A percentile compares a stretch with the other conserved stretches of the same genome.
Evolutionary conservation across 2,888 invertebrate genomes (phyloP).

Genomic region (Aleiodes testaceus): DNA sequence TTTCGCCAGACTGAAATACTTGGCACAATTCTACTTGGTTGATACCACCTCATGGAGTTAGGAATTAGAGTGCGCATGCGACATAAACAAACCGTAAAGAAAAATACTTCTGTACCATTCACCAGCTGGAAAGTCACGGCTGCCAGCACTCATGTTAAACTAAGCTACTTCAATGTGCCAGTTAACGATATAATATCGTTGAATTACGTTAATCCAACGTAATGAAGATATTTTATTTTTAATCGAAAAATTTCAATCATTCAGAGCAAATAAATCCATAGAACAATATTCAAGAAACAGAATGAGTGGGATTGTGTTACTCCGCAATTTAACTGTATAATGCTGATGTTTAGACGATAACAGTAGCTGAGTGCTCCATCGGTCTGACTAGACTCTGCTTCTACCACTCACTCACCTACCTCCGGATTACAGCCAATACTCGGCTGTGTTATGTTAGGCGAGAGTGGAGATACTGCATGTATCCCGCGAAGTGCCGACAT

Average conservation of each 20-base stretch:
- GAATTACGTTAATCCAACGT: background rate
- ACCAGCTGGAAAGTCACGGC: slow-evolving; percentile 8
- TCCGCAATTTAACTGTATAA: slow-evolving; percentile 11
- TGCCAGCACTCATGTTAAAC: slow-evolving; percentile 6
- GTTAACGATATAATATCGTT: background rate
- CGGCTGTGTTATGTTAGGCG: background rate
- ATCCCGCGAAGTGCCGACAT: background rate
- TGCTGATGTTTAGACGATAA: background rate
- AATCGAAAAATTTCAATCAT: no score
- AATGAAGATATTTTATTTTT: no score
- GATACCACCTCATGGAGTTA: slow-evolving; percentile 46
- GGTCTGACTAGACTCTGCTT: slow-evolving; percentile 27
- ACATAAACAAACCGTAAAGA: slow-evolving; percentile 64
- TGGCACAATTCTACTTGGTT: slow-evolving; percentile 42
- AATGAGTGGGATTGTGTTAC: slow-evolving; percentile 1
- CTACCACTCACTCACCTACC: slow-evolving; percentile 9
- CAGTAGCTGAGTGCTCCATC: slow-evolving; percentile 6
- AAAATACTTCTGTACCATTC: slow-evolving; percentile 46
- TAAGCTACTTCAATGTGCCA: background rate
- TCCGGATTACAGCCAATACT: slow-evolving; percentile 1
- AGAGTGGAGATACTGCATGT: background rate
- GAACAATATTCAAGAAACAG: background rate
- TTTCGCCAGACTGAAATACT: slow-evolving; percentile 64
- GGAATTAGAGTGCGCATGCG: slow-evolving; percentile 64
- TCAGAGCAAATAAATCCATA: background rate